These are phyloP conservation scores for Cynodonichthys magdalenae DNA, from an alignment of 2,797 vertebrate species.

Conservation along the genomic window DNA sequence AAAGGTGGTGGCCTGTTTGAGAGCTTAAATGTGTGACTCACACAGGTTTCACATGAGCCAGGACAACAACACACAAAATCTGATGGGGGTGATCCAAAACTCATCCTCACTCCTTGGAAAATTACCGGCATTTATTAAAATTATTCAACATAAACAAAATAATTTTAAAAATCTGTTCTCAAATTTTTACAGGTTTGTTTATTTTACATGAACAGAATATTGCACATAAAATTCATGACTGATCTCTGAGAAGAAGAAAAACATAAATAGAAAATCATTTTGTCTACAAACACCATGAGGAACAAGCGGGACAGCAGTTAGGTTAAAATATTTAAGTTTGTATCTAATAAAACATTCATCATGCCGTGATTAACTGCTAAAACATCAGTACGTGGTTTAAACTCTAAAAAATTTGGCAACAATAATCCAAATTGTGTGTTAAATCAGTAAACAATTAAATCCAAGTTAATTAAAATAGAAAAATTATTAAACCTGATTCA, in stretches of 20 bases:
- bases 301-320: too few species aligned
- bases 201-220: constrained; percentile 33
- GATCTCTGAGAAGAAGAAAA: constrained; percentile 2
- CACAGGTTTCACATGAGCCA: constrained; percentile 29
- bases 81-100: too few species aligned
- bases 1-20: too few species aligned
- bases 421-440: too few species aligned
- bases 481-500: background rate
- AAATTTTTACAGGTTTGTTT: constrained; percentile 38
- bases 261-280: constrained; percentile 9
- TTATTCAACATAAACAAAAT: too few species aligned
- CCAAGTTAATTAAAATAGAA: background rate
- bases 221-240: constrained; percentile 39
- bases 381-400: too few species aligned
- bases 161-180: background rate
- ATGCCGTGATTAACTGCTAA: too few species aligned
- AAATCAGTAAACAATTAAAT: too few species aligned
- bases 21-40: constrained; percentile 32
- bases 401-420: too few species aligned
- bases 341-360: too few species aligned
- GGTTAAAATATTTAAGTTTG: too few species aligned
- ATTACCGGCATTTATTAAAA: background rate
- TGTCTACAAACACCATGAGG: background rate
- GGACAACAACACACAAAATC: background rate
- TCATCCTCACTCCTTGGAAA: background rate